Evolutionary conservation across 2,113 vertebrate species (phyloP), one percentile per base, ranked within the genome.

Genomic region (Suricata suricatta): DNA sequence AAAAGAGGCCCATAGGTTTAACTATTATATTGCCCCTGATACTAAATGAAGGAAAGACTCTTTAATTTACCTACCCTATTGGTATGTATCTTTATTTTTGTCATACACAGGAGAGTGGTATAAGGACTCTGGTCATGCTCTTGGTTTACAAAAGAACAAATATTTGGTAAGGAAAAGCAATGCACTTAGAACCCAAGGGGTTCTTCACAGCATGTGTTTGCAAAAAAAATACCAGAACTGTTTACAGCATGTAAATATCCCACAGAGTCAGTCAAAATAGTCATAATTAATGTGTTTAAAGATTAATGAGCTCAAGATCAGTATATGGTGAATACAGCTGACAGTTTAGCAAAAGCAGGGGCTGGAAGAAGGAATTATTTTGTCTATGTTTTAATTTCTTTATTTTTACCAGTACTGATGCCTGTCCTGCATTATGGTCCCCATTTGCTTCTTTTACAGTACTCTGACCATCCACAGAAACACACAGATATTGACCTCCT

Each of bases 281-380:
- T 80, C 81, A 95, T 89, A 96, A 98, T 97, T 94, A 96, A 98
- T 79, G 88, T 96, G 92, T 79, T 90, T 96, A 95, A 96, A 96
- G 90, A 95, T 90, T 90, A 95, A 97, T 90, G 90, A 97, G 90
- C 83, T 93, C 80, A 93, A 97, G 92, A 90, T 60, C 12, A 69
- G 52, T 88, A 82, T 88, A 83, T 57, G 41, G 94, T 50, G 76
- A 97, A 96, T 66, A 94, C 17, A 88, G 90, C 81, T 96, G 94
- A 95, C 60, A 82, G 77, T 52, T 83, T 83, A 93, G 72, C 93
- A 95, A 80, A 52, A 57, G 63, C 29, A 63, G 86, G 77, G 13
- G 13, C 93, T 72, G 33, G 63, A 90, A 66, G 52, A 72, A 94
- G 52, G 38, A 66, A 91, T 57, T 96, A 88, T 33, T 96, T 85